Base-by-base conservation (phyloP, 2,888 invertebrate species). In the Trileptium ribeirensis region DNA sequence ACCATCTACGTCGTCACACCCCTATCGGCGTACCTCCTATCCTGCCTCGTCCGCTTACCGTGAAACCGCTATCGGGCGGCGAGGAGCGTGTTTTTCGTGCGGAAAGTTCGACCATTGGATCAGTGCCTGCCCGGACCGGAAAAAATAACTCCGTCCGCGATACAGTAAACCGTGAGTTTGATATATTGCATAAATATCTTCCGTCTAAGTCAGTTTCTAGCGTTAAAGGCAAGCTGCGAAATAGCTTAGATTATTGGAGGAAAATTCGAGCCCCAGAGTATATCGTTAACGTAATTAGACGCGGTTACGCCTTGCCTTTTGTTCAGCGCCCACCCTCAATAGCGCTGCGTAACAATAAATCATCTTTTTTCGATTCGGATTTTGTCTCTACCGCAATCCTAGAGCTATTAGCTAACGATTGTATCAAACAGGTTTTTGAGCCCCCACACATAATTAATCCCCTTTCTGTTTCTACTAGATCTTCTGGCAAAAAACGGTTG, bases 401-500 rank as follows among this genome's bases (percentile, higher is more conserved):
- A 8, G 3, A 29, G 8, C 70, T 70, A 15, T 15, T 70, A 8
- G 33, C 29, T 15, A 31, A 33, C 8, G 31, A 36, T 19, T 70
- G 31, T 29, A 70, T 70, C 36, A 29, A 70, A 36, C 33, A 70
- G 31, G 29, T 31, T 36, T 29, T n/a, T 15, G 15, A 31, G 33
- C 8, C 15, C 15, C 70, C 70, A 8, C 15, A 15, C 15, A 36
- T 75, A n/a, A 36, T 75, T n/a, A 75, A 38, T 39, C 77, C 77
- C 36, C 39, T 75, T 3, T 75, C 77, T 33, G 77, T 75, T 8
- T 29, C 77, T 38, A n/a, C n/a, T 8, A 29, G 36, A n/a, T 36
- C 77, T 19, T 75, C 77, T 15, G 77, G 77, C n/a, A 75, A 75
- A 36, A 75, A 75, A 36, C 36, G 77, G 36, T 36, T 75, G 15